Percentiles rank a stretch among this genome's conserved stretches.
Conservation (phyloP, 1,140 invertebrate species). For the Trypoxylus dichotomus region DNA sequence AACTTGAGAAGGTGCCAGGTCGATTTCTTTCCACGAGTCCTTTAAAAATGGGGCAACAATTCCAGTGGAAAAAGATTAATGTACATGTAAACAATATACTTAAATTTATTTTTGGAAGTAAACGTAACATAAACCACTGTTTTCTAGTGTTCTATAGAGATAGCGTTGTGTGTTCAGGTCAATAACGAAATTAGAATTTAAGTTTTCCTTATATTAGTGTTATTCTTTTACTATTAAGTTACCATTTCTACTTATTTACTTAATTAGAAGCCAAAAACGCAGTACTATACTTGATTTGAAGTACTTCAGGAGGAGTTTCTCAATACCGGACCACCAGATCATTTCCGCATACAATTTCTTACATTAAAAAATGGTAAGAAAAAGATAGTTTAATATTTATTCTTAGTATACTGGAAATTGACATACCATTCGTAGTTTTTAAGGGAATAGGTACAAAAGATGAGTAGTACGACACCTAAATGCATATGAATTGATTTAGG, state of each 20-base stretch:
- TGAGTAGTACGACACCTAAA: slow-evolving; percentile 27
- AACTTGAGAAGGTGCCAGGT: background rate
- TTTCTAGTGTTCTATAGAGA: slow-evolving; percentile 25
- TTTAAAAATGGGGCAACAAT: slow-evolving; percentile 39
- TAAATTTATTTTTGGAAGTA: slow-evolving; percentile 33
- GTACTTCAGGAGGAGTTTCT: background rate
- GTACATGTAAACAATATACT: slow-evolving; percentile 4
- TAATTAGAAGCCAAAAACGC: background rate
- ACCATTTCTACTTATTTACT: background rate
- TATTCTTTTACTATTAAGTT: slow-evolving; percentile 1
- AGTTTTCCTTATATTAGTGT: slow-evolving; percentile 27
- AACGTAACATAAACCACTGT: background rate
- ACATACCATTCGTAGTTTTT: slow-evolving; percentile 18
- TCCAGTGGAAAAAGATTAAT: slow-evolving; percentile 38
- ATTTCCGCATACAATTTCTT: background rate
- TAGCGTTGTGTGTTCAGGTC: slow-evolving; percentile 22
- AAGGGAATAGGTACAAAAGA: slow-evolving; percentile 28
- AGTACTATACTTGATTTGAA: no score
- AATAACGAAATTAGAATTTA: slow-evolving; percentile 25
- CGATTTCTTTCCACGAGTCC: slow-evolving; percentile 36
- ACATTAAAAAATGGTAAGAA: slow-evolving; percentile 16
- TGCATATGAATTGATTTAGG: background rate
- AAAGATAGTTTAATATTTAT: background rate
- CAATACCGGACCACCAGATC: background rate
- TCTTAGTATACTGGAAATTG: background rate